phyloP scores from a whole-genome alignment of 2,113 vertebrate species.

The Lanius ludovicianus region DNA sequence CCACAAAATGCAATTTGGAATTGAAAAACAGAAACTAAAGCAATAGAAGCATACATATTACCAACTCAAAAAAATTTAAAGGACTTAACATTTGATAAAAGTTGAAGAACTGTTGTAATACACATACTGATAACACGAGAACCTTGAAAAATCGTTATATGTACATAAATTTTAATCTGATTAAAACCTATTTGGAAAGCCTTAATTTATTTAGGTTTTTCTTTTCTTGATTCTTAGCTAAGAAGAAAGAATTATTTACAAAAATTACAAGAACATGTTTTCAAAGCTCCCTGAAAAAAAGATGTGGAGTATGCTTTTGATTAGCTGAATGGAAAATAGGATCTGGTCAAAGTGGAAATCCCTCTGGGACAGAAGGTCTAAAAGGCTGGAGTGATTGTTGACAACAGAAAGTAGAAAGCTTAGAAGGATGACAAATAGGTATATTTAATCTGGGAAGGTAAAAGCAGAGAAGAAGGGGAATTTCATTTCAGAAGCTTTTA shows the following conservation, averaged over 20 bases:
- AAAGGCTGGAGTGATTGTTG: background rate
- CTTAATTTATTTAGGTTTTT: background rate
- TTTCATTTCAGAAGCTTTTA: constrained; percentile 53
- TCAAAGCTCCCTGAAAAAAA: background rate
- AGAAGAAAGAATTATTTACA: background rate
- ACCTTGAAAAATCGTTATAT: background rate
- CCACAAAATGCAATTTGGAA: background rate
- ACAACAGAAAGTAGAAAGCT: constrained; percentile 21
- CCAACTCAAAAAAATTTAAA: background rate
- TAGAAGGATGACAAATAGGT: constrained; percentile 49
- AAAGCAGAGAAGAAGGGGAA: constrained; percentile 22
- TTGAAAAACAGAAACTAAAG: background rate
- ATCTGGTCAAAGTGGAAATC: constrained; percentile 6
- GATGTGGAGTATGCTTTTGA: background rate
- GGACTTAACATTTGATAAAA: background rate
- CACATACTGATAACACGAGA: background rate
- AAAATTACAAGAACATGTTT: background rate
- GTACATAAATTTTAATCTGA: background rate
- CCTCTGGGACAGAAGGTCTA: background rate
- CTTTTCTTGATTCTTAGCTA: background rate
- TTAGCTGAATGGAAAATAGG: background rate
- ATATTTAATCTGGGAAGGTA: constrained; percentile 33
- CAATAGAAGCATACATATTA: background rate
- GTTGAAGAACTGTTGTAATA: background rate
- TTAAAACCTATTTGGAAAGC: background rate